Conservation (phyloP, 2,113 vertebrate species). For the Syrmaticus mikado region DNA sequence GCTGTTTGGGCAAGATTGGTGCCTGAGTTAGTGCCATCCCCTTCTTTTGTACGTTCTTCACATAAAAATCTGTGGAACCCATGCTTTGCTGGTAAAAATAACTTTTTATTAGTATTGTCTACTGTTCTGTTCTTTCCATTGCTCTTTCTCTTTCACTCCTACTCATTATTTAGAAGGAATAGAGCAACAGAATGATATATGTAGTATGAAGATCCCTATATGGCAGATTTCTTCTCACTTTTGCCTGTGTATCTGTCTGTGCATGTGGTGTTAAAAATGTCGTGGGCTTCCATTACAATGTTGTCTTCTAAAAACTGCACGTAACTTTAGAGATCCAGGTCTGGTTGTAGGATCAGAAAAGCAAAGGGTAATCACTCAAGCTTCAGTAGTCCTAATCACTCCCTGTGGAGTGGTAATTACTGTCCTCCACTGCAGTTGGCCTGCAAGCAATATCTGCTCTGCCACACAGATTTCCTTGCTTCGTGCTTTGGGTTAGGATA, state of each 20-base stretch:
- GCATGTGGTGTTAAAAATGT: neutral
- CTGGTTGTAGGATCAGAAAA: conserved; percentile 58
- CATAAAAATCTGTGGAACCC: neutral
- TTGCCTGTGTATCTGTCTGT: neutral
- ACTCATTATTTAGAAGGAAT: neutral
- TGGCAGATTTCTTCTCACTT: neutral
- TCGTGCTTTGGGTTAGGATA: conserved; percentile 47
- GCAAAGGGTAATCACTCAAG: conserved; percentile 55
- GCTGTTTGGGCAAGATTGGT: neutral
- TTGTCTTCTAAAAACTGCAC: conserved; percentile 14
- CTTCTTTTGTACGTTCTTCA: neutral
- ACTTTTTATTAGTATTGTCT: neutral
- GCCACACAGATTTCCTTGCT: conserved; percentile 45
- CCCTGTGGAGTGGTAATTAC: conserved; percentile 63
- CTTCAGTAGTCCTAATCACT: conserved; percentile 54
- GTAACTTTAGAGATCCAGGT: conserved; percentile 26
- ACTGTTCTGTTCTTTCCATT: neutral
- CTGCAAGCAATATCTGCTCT: conserved; percentile 44
- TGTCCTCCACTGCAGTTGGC: conserved; percentile 23
- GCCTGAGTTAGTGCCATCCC: neutral
- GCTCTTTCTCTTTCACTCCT: neutral
- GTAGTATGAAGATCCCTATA: neutral
- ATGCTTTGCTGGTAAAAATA: neutral
- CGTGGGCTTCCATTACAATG: neutral
- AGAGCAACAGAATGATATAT: neutral